These are phyloP conservation scores for Heptranchias perlo DNA, from an alignment of 2,113 vertebrate species.

Conservation along the genomic window DNA sequence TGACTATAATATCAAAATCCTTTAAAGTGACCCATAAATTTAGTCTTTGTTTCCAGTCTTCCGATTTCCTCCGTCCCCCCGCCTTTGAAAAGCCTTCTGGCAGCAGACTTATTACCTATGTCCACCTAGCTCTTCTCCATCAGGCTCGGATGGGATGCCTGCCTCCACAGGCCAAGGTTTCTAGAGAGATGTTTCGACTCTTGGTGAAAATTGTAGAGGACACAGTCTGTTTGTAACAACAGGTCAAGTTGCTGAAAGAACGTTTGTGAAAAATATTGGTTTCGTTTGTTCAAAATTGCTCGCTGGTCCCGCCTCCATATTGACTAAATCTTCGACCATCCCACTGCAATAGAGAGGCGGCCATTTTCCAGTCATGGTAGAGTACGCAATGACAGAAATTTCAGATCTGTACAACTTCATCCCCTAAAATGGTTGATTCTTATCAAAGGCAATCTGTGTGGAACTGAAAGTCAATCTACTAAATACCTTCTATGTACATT, in stretches of 20 bases:
- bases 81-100: neutral
- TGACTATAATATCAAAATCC: neutral
- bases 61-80: neutral
- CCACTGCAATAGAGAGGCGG: neutral
- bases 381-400: neutral
- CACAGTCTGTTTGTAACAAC: too few relatives aligned
- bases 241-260: neutral
- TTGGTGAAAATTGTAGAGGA: neutral
- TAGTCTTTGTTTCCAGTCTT: neutral
- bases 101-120: too few relatives aligned
- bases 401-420: neutral
- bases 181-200: neutral
- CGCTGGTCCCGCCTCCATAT: too few relatives aligned
- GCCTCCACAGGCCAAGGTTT: neutral
- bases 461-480: neutral
- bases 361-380: neutral
- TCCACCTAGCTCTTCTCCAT: too few relatives aligned
- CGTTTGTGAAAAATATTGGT: neutral
- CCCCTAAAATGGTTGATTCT: neutral
- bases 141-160: neutral
- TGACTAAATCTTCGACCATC: neutral
- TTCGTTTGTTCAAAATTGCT: neutral
- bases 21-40: neutral
- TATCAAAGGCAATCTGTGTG: neutral
- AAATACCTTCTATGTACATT: conserved; percentile 16